Conservation (phyloP, 2,888 invertebrate genomes). For the Lithophane leautieri region DNA sequence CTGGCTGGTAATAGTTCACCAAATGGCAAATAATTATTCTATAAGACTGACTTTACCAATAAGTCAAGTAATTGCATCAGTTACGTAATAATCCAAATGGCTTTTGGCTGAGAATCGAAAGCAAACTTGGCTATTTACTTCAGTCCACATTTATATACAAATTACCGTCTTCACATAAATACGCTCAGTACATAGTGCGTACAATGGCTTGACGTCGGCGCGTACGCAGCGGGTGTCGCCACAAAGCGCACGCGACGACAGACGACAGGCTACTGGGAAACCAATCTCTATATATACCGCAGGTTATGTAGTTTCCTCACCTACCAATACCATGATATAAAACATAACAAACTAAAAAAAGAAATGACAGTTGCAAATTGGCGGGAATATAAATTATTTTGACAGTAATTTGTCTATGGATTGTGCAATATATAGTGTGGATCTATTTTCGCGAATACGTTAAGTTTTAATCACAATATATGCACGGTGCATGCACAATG, state of each 20-base stretch:
- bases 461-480: conserved; percentile 60
- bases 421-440: background rate
- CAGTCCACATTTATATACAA: conserved; percentile 48
- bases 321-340: conserved; percentile 9
- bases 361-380: conserved; percentile 12
- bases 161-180: conserved; percentile 45
- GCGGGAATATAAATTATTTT: conserved; percentile 14
- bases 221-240: conserved; percentile 60
- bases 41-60: background rate
- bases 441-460: conserved; percentile 45
- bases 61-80: background rate
- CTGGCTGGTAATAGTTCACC: background rate
- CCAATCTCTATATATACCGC: conserved; percentile 35
- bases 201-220: conserved; percentile 61
- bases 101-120: background rate
- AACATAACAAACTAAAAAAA: conserved; percentile 1
- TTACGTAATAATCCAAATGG: background rate
- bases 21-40: background rate
- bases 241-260: conserved; percentile 59
- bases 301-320: conserved; percentile 24
- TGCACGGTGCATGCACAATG: conserved; percentile 58
- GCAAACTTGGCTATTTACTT: conserved; percentile 18
- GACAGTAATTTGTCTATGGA: conserved; percentile 20
- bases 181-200: conserved; percentile 44
- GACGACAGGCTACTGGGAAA: conserved; percentile 52